Base-by-base conservation (phyloP, 2,888 invertebrate genomes). In the Drymonia ruficornis region DNA sequence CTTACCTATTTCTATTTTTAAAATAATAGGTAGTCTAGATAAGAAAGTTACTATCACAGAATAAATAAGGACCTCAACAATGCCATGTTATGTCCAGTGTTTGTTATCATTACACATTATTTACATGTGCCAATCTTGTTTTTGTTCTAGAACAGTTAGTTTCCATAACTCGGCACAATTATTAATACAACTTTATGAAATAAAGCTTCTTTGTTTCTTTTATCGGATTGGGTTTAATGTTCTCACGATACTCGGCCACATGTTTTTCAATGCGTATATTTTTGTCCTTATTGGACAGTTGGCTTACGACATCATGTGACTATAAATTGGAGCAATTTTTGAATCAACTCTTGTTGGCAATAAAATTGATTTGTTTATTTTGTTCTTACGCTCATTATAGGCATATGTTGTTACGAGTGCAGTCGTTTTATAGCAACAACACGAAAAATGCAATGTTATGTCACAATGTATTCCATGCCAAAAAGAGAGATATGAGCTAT, bases 221-320 rank as follows among this genome's bases (percentile, higher is more conserved):
- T 81, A 81, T 85, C 80, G 72, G 67, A 81, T 79, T 81, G 74
- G 70, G 66, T 79, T 84, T 82, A 80, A 83, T 80, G 81, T 91
- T 91, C 91, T 89, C 91, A 91, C 91, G 91, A 83, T 80, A 74
- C 68, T 62, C 62, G 59, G 78, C 88, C 91, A 91, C 85, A 91
- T 91, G 91, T 89, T 88, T 84, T 84, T 84, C 83, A 84, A 79
- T 81, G 86, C 84, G 80, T 77, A 74, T 85, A 84, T 83, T 85
- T 89, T 87, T 87, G 74, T 83, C 81, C 80, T 83, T 83, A 77
- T 83, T 83, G 75, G 67, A 74, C 71, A 78, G 70, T 72, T 40
- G 47, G 53, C 64, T 59, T 80, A 82, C 84, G 84, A 83, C 84
- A 84, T 87, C 84, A 84, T 78, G 76, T 74, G 76, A 74, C 80